Evolutionary conservation across 1,140 invertebrate species (phyloP), one percentile per base, ranked within the genome.

Genomic region (Diorhabda carinulata): DNA sequence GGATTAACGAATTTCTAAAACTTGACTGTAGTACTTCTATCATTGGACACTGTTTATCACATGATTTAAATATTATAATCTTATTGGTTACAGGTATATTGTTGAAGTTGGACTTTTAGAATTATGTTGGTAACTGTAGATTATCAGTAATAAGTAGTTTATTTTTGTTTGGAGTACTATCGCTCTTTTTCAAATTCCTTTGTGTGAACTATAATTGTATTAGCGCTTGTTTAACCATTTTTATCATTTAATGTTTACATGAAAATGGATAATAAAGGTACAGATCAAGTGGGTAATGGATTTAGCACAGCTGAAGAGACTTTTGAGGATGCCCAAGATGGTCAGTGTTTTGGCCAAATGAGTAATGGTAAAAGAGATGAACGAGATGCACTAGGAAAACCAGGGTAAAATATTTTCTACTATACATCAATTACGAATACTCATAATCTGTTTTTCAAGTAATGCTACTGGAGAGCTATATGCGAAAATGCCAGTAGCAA

Each of bases 401-500:
- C 73, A 61, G 75, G 76, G 77, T 78, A 75, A 73, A 0, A 52
- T 47, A 69, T 40, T 62, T 65, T 6, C 8, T 68, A n/a, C 2
- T 4, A 65, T 25, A 25, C 25, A 25, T 1, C 2, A 25, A 25
- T 25, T 25, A 25, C 25, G 25, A 66, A 3, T 42, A 43, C 2
- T 68, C 3, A 43, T 43, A 65, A 57, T 57, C 5, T 61, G 8
- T 10, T 40, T 40, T 64, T 25, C 64, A 52, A 73, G 72, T 4
- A 57, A 6, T 41, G 43, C 59, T 5, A 52, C 70, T 74, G 69
- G 69, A 43, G 72, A 78, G 52, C 52, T 73, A 6, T 78, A 81
- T 62, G 87, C 86, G 2, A 78, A 75, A 61, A 89, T 89, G 86
- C 87, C 91, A 9, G 87, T 88, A 0, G 84, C 86, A n/a, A 86